phyloP scores from a whole-genome alignment of 2,888 invertebrate genomes.

The Oxyteleia sp. region DNA sequence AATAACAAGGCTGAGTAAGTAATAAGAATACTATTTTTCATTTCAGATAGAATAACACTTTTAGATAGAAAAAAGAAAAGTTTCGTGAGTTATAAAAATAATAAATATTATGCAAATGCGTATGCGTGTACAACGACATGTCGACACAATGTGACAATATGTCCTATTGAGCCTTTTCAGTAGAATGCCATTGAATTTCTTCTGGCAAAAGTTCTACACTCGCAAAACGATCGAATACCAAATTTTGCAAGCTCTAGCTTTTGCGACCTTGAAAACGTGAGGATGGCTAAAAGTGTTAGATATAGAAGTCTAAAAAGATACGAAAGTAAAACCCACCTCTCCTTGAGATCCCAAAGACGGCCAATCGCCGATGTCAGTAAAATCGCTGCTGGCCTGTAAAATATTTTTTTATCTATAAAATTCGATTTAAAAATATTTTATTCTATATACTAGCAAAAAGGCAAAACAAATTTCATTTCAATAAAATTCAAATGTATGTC shows the following conservation, averaged over 20 bases:
- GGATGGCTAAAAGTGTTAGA: too few species aligned
- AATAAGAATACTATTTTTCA: too few species aligned
- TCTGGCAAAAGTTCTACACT: conserved; percentile 85
- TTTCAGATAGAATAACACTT: too few species aligned
- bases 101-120: background rate
- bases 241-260: conserved; percentile 83
- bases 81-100: too few species aligned
- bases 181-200: conserved; percentile 3
- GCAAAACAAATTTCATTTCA: too few species aligned
- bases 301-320: too few species aligned
- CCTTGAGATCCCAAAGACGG: conserved; percentile 93
- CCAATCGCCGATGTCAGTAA: conserved; percentile 97
- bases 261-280: conserved; percentile 78
- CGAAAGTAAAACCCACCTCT: conserved; percentile 87
- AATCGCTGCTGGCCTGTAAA: conserved; percentile 92
- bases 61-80: too few species aligned
- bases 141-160: background rate
- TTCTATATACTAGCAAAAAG: too few species aligned
- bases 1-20: too few species aligned
- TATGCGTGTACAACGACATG: conserved; percentile 10
- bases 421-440: too few species aligned
- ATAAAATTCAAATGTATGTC: too few species aligned
- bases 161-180: background rate
- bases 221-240: conserved; percentile 70
- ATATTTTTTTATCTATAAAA: too few species aligned